phyloP scores from a whole-genome alignment of 2,113 vertebrate genomes.

The Gasterosteus nipponicus region DNA sequence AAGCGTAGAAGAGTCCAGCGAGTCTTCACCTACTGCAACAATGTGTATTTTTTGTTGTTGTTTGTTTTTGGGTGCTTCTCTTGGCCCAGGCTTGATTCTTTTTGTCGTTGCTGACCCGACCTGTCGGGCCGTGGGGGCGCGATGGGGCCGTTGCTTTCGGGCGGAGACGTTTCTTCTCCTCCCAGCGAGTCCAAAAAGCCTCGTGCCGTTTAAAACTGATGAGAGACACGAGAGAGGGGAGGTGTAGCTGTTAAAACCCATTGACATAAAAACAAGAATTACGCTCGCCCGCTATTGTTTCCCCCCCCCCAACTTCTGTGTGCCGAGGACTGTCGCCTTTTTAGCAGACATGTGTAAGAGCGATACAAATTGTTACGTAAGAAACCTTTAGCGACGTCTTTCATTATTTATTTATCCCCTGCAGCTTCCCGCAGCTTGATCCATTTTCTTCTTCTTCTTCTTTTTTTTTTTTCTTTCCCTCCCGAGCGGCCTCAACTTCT shows the following conservation, averaged over 20 bases:
- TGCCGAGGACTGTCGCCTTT: conserved; percentile 64
- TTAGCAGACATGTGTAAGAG: conserved; percentile 64
- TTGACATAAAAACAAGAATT: conserved; percentile 38
- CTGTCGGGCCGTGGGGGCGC: conserved; percentile 53
- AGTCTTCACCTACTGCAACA: conserved; percentile 24
- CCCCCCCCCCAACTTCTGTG: conserved; percentile 60
- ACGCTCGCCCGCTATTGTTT: conserved; percentile 71
- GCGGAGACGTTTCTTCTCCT: conserved; percentile 57
- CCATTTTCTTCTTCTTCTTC: conserved; percentile 50
- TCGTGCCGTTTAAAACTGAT: conserved; percentile 74
- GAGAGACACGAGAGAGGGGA: conserved; percentile 65
- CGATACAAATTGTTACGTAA: conserved; percentile 71
- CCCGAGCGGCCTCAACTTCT: conserved; percentile 23
- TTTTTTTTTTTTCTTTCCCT: conserved; percentile 17
- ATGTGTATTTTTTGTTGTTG: background rate
- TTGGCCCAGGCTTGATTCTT: conserved; percentile 5
- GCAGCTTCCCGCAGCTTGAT: conserved; percentile 66
- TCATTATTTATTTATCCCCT: conserved; percentile 26
- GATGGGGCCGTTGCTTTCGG: conserved; percentile 51
- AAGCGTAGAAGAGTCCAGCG: conserved; percentile 32
- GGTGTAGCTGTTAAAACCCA: conserved; percentile 78
- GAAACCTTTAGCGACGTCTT: conserved; percentile 68
- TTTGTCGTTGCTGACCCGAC: conserved; percentile 47
- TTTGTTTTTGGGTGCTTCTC: conserved; percentile 24
- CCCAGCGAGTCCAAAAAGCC: conserved; percentile 62